Percentiles rank a stretch among this genome's conserved stretches.
Evolutionary conservation across 2,113 vertebrate species (phyloP).

Genomic region (Halichoeres trimaculatus): DNA sequence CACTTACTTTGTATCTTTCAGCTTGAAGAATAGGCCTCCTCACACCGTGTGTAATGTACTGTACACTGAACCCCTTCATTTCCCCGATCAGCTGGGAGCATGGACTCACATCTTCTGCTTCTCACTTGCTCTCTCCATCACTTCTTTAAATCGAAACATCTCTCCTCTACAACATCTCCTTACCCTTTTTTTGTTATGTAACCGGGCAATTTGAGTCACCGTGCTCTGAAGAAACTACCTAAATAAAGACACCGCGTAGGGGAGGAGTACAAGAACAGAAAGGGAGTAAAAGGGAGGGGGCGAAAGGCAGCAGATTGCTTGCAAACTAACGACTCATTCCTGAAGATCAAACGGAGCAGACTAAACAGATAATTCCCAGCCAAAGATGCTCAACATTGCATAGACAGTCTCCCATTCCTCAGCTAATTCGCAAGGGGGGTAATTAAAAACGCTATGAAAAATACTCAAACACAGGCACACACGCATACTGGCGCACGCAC

Average conservation of each 20-base stretch:
- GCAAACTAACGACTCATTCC: constrained; percentile 74
- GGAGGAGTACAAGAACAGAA: constrained; percentile 41
- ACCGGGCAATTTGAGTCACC: constrained; percentile 65
- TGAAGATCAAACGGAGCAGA: constrained; percentile 70
- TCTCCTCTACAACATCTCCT: constrained; percentile 25
- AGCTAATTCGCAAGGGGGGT: constrained; percentile 73
- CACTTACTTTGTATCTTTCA: constrained; percentile 38
- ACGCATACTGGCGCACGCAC: constrained; percentile 42
- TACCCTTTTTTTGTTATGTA: constrained; percentile 61
- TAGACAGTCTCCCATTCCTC: constrained; percentile 49
- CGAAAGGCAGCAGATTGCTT: constrained; percentile 59
- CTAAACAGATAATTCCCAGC: constrained; percentile 73
- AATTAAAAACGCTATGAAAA: constrained; percentile 75
- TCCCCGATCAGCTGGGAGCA: constrained; percentile 43
- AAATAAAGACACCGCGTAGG: constrained; percentile 65
- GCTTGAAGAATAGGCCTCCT: constrained; percentile 25
- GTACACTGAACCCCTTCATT: constrained; percentile 52
- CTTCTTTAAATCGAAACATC: constrained; percentile 24
- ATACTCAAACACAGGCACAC: constrained; percentile 51
- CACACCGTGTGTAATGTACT: constrained; percentile 44
- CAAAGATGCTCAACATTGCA: constrained; percentile 67
- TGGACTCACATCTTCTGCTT: constrained; percentile 31
- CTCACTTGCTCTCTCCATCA: constrained; percentile 11
- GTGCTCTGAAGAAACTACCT: constrained; percentile 55
- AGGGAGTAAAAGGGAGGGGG: constrained; percentile 39